phyloP scores from a whole-genome alignment of 2,113 vertebrate genomes.

The Martes martes region DNA sequence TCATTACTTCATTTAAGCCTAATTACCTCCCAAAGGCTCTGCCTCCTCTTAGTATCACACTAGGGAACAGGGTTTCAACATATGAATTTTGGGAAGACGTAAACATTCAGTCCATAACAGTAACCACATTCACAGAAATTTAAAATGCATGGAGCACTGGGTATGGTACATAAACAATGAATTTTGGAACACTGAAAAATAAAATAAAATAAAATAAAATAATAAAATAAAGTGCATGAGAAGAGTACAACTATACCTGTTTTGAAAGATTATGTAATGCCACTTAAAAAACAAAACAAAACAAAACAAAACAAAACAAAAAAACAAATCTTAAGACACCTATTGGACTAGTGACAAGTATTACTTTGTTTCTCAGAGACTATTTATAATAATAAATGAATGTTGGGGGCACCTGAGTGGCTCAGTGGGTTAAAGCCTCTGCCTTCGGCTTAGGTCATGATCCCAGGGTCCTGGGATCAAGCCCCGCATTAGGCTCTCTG shows the following conservation, averaged over 20 bases:
- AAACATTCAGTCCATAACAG: not conserved
- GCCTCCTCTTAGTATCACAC: not conserved
- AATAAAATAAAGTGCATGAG: not conserved
- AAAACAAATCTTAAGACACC: not conserved
- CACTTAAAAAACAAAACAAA: not conserved
- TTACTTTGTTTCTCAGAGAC: not conserved
- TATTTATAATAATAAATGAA: not conserved
- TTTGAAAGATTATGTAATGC: not conserved
- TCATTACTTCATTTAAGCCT: not conserved
- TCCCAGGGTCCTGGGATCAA: too few relatives aligned
- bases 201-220: too few relatives aligned
- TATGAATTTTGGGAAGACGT: not conserved
- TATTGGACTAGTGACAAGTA: not conserved
- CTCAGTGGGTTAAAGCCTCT: too few relatives aligned
- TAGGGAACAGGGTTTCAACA: not conserved
- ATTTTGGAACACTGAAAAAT: too few relatives aligned
- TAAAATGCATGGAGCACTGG: not conserved
- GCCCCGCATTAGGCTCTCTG: too few relatives aligned
- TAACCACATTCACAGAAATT: not conserved
- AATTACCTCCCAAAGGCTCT: not conserved
- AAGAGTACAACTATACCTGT: not conserved
- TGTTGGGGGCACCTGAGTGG: too few relatives aligned
- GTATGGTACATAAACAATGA: too few relatives aligned
- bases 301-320: too few relatives aligned
- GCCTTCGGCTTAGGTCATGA: too few relatives aligned